Conservation (phyloP, 2,888 invertebrate species). For the Itoplectis maculator region DNA sequence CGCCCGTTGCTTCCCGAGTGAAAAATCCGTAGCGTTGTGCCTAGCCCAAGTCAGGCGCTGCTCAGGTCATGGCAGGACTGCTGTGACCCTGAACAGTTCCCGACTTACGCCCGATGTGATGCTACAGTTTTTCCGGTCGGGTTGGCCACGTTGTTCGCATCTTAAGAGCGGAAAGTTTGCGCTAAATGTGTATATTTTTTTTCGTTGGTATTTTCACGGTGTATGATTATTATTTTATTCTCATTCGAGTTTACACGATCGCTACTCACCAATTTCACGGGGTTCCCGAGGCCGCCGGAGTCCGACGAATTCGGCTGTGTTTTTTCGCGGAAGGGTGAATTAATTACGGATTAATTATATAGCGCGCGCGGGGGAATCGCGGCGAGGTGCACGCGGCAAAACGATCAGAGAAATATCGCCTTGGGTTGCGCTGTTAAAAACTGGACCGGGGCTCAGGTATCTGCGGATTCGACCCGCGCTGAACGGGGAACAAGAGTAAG, state of each 20-base stretch:
- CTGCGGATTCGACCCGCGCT: constrained; percentile 27
- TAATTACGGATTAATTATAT: constrained; percentile 67
- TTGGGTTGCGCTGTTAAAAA: constrained; percentile 61
- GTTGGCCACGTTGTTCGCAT: no score
- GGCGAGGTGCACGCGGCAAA: constrained; percentile 65
- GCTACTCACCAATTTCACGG: constrained; percentile 56
- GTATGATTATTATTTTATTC: background rate
- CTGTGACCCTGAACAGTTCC: no score
- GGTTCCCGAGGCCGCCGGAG: constrained; percentile 27
- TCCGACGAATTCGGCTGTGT: constrained; percentile 40
- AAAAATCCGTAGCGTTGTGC: no score
- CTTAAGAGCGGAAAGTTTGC: background rate
- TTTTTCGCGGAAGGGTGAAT: constrained; percentile 59
- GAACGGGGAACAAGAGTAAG: constrained; percentile 51
- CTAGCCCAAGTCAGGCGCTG: no score
- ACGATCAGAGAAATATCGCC: constrained; percentile 62
- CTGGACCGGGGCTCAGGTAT: constrained; percentile 52
- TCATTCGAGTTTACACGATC: background rate
- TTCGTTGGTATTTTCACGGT: background rate
- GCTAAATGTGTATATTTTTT: background rate
- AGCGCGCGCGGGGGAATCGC: constrained; percentile 50
- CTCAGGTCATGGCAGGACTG: no score
- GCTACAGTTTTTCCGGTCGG: no score
- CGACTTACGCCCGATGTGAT: no score
- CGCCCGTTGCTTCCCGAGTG: no score